Evolutionary conservation across 30 jellyfish, hydroid and myxozoan genomes (phyloP), one percentile per base, ranked within the genome.

Genomic region (Pseudorhiza aurosa): DNA sequence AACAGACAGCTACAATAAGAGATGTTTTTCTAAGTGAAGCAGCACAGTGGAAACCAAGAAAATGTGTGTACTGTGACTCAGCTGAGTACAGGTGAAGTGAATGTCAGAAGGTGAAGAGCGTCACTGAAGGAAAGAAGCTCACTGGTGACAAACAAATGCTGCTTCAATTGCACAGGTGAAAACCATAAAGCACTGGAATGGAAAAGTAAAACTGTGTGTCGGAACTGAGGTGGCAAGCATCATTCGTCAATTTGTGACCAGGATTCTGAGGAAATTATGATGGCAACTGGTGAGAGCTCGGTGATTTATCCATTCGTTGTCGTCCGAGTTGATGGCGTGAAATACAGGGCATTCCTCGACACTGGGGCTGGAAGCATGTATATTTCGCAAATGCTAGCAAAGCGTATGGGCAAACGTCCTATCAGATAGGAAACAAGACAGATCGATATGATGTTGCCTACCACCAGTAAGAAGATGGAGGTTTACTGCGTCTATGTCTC

Each of bases 241-340:
- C 91, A 85, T 60, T 58, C 91, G 40, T 85, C 96, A 12, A 58
- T 85, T 18, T 85, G 96, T 56, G 91, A 72, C 71, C 59, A 75
- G 26, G 62, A 44, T 43, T 40, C 22, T 8, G 53, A 67, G 58
- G 69, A 50, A 33, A 10, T 68, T 19, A 0, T 67, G 73, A 37
- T 65, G 50, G 93, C 84, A 15, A 65, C 14, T 40, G 82, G 19
- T 7, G 71, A 44, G 59, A 64, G 22, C 18, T 19, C 89, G 15
- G 93, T 87, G 31, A 65, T 42, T 14, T 78, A 87, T 55, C 92
- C 96, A 14, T 74, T 73, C 42, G 96, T 87, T 1, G 27, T 65
- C 19, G 94, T 67, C 42, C 28, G 29, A 47, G 96, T 75, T 3
- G 65, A 87, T 77, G 90, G 85, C 1, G 71, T 85, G 29, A 64